Conservation (phyloP, 2,113 vertebrate genomes). For the Campylomormyrus numenius region DNA sequence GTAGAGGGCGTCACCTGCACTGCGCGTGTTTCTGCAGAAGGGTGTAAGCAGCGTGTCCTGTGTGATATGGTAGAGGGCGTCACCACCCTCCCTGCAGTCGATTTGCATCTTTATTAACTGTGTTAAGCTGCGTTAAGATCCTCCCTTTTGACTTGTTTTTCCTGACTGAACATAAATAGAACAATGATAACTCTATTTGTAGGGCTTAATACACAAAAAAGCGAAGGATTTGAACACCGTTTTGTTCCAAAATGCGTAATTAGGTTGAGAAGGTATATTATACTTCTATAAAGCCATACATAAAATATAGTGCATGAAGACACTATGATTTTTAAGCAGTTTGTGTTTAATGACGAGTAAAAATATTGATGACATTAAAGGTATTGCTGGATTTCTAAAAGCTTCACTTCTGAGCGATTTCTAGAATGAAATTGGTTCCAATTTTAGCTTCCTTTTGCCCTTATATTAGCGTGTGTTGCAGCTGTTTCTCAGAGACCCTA, state of each 20-base stretch:
- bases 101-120: neutral
- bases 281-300: neutral
- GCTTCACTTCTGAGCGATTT: neutral
- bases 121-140: neutral
- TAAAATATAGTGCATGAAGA: neutral
- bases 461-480: neutral
- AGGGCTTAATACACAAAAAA: neutral
- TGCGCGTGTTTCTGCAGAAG: neutral
- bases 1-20: neutral
- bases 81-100: neutral
- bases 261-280: neutral
- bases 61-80: neutral
- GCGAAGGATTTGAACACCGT: neutral
- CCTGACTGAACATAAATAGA: neutral
- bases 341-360: neutral
- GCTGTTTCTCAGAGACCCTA: neutral
- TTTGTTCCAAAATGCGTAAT: neutral
- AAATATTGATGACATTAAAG: neutral
- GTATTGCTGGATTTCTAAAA: neutral
- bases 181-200: neutral
- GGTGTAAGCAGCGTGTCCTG: neutral
- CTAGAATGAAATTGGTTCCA: neutral
- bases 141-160: neutral
- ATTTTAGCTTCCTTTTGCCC: neutral
- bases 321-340: neutral